Conservation (phyloP, 2,797 vertebrate genomes). For the Garrulus glandarius region DNA sequence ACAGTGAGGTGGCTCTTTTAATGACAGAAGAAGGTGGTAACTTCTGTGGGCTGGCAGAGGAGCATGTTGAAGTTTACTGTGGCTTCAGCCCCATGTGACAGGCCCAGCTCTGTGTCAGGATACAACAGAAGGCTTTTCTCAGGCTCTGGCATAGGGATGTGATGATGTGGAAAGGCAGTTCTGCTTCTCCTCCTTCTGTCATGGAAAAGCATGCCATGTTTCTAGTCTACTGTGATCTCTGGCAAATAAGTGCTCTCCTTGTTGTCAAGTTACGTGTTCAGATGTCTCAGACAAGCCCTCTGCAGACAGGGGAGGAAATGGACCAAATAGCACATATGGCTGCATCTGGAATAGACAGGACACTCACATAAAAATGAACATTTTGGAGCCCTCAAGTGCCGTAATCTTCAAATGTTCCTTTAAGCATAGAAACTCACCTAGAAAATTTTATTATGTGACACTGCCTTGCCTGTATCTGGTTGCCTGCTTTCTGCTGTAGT, state of each 20-base stretch:
- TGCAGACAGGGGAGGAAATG: background rate
- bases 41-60: background rate
- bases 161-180: background rate
- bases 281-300: background rate
- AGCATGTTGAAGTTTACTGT: background rate
- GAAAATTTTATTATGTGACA: background rate
- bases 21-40: background rate
- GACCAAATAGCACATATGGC: background rate
- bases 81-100: background rate
- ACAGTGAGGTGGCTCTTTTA: background rate
- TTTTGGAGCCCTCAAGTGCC: background rate
- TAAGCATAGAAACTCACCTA: background rate
- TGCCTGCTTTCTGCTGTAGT: background rate
- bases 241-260: background rate
- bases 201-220: background rate
- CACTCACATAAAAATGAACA: background rate
- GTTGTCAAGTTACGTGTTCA: rapidly evolving
- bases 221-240: background rate
- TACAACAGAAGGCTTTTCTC: background rate
- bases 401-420: background rate
- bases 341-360: background rate
- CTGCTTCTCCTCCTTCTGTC: background rate
- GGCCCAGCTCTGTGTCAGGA: background rate
- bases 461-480: background rate
- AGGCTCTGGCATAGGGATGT: background rate